Evolutionary conservation across 2,113 vertebrate genomes (phyloP).

Genomic region (Saimiri boliviensis): DNA sequence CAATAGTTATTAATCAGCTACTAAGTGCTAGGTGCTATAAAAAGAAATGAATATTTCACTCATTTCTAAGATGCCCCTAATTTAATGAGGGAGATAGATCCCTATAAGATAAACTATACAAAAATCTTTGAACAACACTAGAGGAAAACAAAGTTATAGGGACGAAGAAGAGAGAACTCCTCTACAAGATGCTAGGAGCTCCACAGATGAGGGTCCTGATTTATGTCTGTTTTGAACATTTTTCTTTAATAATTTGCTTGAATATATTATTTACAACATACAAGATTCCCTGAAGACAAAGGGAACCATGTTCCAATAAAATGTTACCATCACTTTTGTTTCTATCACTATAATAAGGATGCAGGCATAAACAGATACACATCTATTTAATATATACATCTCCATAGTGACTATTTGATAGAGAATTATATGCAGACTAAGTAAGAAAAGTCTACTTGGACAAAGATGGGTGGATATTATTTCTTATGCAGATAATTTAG

Average conservation of each 20-base stretch:
- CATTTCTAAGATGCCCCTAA: neutral
- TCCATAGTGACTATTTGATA: neutral
- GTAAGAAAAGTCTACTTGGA: neutral
- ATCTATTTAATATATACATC: neutral
- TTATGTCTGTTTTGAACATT: neutral
- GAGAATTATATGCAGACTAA: neutral
- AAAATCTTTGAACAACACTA: neutral
- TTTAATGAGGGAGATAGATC: neutral
- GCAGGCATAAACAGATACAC: neutral
- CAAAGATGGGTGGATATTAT: neutral
- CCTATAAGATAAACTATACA: neutral
- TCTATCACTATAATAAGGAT: neutral
- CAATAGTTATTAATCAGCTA: neutral
- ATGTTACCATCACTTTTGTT: neutral
- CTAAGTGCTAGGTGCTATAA: neutral
- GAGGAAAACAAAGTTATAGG: neutral
- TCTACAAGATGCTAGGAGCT: neutral
- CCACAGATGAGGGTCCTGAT: neutral
- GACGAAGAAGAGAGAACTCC: neutral
- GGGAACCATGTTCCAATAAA: neutral
- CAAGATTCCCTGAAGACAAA: neutral
- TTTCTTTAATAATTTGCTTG: neutral
- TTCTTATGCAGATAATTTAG: neutral
- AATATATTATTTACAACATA: neutral
- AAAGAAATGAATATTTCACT: neutral